These are phyloP conservation scores for Pyrgilauda ruficollis DNA, from an alignment of 2,113 vertebrate genomes.

Conservation along the genomic window DNA sequence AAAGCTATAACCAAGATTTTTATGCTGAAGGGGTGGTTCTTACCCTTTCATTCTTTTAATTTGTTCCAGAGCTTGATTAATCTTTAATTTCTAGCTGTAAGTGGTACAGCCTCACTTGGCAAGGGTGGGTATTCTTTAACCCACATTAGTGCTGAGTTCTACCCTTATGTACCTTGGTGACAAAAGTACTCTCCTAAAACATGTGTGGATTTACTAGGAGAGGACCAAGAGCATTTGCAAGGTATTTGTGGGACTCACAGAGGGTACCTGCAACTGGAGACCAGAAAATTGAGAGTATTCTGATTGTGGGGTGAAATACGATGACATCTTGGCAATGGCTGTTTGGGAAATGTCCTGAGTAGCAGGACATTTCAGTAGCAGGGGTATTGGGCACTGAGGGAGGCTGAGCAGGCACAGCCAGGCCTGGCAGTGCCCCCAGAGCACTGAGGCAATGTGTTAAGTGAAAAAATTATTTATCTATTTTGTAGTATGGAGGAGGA, in stretches of 20 bases:
- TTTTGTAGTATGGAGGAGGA: background rate
- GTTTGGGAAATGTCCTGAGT: background rate
- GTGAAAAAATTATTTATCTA: background rate
- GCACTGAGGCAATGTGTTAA: rapidly evolving
- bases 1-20: background rate
- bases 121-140: background rate
- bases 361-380: background rate
- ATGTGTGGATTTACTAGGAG: background rate
- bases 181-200: background rate
- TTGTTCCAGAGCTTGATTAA: background rate
- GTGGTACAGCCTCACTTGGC: background rate
- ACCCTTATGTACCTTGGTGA: background rate
- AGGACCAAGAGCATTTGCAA: background rate
- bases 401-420: background rate
- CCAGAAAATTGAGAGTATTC: background rate
- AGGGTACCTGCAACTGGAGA: background rate
- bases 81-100: background rate
- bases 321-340: background rate
- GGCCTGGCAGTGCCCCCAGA: background rate
- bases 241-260: background rate
- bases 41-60: background rate
- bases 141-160: background rate
- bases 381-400: background rate
- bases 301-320: background rate
- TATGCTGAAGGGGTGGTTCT: background rate